Base-by-base conservation (phyloP, 2,113 vertebrate species). In the Menura novaehollandiae region DNA sequence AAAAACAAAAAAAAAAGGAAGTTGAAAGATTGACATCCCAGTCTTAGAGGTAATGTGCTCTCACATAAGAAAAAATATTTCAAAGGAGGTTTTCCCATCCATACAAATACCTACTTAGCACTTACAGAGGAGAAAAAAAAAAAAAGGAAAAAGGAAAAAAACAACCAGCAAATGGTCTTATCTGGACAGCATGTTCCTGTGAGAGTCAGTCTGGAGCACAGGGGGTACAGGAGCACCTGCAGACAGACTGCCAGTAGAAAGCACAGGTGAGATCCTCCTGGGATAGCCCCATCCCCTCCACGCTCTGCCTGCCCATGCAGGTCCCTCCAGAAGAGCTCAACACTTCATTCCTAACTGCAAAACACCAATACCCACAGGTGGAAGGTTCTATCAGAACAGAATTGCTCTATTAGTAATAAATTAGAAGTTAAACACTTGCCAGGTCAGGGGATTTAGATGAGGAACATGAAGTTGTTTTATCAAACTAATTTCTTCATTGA, bases 391-490 rank as follows among this genome's bases (percentile, higher is more conserved):
- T 44, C 43, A 27, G 23, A 77, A 10, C 8, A 93, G 19, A n/a
- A 51, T 51, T 66, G 30, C 51, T 83, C 59, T 47, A 67, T 84
- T 49, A 73, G 59, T 33, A 83, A 91, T 67, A 94, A 90, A 69
- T 86, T n/a, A 55, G 33, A 79, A 88, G 47, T 56, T 74, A 88
- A 90, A 88, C n/a, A 20, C 39, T 72, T 43, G 26, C 24, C 15
- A 67, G 17, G 27, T n/a, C 10, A 7, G 35, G 51, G 59, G 28
- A 88, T 83, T 94, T 67, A 66, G 67, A 41, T 13, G 26, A 91
- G 23, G 64, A 76, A 92, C 28, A 67, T 17, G 5, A 86, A 89
- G 39, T 58, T 72, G 67, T 47, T 93, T 88, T 30, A 74, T 81
- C 77, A 71, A 82, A 64, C 37, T 67, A 28, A 92, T 88, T 71